Evolutionary conservation across 1,140 invertebrate species (phyloP), one percentile per base, ranked within the genome.

Genomic region (Zelostemma sp.): DNA sequence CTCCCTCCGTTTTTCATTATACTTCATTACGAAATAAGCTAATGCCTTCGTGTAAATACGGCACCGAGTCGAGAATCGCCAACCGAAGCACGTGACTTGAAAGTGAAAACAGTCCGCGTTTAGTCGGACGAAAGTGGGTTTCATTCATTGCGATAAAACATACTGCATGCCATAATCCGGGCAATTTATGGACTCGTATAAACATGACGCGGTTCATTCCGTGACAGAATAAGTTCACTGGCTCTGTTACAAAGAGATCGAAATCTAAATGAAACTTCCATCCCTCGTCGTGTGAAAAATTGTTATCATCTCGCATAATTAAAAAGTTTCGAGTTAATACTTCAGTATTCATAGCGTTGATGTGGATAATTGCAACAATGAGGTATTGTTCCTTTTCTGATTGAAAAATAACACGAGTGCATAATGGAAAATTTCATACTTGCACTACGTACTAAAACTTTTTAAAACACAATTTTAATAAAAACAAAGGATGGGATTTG

Each of bases 21-120:
- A 43, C 14, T 43, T 35, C 6, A 18, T 38, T 38, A 38, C 35
- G 35, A 2, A 38, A 38, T 18, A 17, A 18, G 41, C 41, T 18
- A 43, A 43, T 43, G 14, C 14, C 5, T 12, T 12, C 35, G 14
- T 2, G 35, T 40, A 40, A 12, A 40, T 15, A 40, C 28, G 28
- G 28, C 5, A 31, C 11, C 28, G 5, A 11, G 12, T 14, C n/a
- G 35, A 38, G 35, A 38, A 38, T 38, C 35, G 35, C 11, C n/a
- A 5, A 38, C 17, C 41, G 4, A 43, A 43, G 16, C 41, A 18
- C 41, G 17, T 43, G 16, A 43, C 14, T 15, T 43, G 12, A 43
- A 38, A 43, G 41, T 43, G 41, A 17, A 43, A 43, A 17, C 41
- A 43, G 41, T 43, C 41, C 41, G 14, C 41, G 14, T 43, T 16